phyloP scores from a whole-genome alignment of 2,113 vertebrate species.

The Motacilla tschutschensis region DNA sequence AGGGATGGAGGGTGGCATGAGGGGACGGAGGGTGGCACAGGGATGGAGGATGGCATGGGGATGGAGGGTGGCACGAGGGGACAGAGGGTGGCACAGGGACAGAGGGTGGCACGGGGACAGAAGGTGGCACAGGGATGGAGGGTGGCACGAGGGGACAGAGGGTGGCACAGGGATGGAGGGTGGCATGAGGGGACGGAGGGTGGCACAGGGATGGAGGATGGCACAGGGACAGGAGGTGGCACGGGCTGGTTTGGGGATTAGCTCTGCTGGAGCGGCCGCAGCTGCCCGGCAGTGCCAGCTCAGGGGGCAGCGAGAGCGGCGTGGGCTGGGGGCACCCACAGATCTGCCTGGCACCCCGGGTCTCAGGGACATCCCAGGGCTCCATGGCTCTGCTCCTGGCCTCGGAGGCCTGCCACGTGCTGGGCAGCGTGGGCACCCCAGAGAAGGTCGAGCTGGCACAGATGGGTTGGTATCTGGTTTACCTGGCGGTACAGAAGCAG shows the following conservation, averaged over 20 bases:
- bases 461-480: slow-evolving; percentile 72
- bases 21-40: neutral
- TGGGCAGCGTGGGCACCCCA: slow-evolving; percentile 74
- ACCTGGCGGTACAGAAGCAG: neutral
- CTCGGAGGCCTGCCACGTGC: slow-evolving; percentile 65
- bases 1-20: no score
- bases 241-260: neutral
- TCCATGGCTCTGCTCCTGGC: slow-evolving; percentile 73
- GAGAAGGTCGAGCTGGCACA: slow-evolving; percentile 74
- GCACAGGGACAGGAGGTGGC: neutral
- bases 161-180: no score
- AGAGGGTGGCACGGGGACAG: neutral
- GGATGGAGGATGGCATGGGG: neutral
- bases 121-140: neutral
- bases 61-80: neutral
- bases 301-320: neutral
- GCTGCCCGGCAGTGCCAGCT: neutral
- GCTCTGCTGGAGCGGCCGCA: neutral
- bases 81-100: neutral
- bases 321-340: slow-evolving; percentile 28
- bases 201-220: neutral
- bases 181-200: no score
- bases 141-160: no score
- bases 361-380: neutral
- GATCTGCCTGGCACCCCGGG: slow-evolving; percentile 12